phyloP scores from a whole-genome alignment of 2,113 vertebrate genomes.

The Bombycilla garrulus region DNA sequence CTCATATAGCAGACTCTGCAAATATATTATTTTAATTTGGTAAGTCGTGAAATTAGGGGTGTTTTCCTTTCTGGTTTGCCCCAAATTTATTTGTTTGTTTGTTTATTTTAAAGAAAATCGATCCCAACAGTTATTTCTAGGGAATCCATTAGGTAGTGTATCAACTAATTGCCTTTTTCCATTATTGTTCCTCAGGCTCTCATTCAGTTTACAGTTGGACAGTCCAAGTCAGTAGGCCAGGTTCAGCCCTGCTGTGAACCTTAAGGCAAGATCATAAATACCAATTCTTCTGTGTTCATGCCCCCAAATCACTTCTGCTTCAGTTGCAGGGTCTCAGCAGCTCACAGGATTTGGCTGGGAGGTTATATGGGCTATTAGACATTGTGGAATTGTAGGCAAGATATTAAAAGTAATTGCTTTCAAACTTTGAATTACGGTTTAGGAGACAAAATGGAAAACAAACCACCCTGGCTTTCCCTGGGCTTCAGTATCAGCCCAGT shows the following conservation, averaged over 20 bases:
- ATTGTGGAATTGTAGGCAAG: not conserved
- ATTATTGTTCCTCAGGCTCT: not conserved
- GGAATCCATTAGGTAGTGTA: not conserved
- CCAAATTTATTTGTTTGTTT: not conserved
- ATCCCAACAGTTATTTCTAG: not conserved
- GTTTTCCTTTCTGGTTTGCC: not conserved
- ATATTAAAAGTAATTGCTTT: not conserved
- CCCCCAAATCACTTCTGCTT: not conserved
- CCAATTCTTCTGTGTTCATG: not conserved
- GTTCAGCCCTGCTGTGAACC: not conserved
- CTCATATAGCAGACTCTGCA: not conserved
- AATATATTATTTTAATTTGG: not conserved
- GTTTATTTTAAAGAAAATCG: not conserved
- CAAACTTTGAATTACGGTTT: not conserved
- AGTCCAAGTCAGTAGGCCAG: not conserved
- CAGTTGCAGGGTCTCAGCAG: not conserved
- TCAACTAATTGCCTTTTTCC: not conserved
- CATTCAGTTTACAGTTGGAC: not conserved
- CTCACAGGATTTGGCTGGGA: not conserved
- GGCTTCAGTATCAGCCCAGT: not conserved
- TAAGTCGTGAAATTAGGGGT: not conserved
- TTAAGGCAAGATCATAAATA: not conserved
- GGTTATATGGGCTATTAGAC: not conserved
- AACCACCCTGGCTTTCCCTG: not conserved
- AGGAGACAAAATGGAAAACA: not conserved